Percentiles rank a stretch among this genome's conserved stretches.
Evolutionary conservation across 1,140 invertebrate genomes (phyloP).

Genomic region (Piezodorus guildinii): DNA sequence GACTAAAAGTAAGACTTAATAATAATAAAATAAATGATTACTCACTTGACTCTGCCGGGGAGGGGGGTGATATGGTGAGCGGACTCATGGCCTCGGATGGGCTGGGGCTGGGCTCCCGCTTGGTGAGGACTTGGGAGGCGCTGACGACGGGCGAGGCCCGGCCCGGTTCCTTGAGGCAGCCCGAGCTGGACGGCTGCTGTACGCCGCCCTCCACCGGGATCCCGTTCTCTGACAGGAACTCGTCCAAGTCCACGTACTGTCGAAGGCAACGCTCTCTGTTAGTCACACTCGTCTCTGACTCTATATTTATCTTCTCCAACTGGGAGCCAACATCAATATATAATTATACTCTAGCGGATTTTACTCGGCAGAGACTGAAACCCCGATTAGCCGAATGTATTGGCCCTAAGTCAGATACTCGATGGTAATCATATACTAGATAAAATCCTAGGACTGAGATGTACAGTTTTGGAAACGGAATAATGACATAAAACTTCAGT

Average conservation of each 20-base stretch:
- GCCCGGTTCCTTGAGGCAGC: constrained; percentile 27
- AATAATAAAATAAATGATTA: constrained; percentile 19
- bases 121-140: constrained; percentile 30
- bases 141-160: constrained; percentile 30
- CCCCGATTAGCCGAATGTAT: too few species aligned
- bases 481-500: too few species aligned
- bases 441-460: too few species aligned
- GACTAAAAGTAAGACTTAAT: too few species aligned
- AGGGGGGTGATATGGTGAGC: constrained; percentile 72
- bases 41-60: constrained; percentile 76
- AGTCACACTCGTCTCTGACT: background rate
- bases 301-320: constrained; percentile 1
- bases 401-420: too few species aligned
- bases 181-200: constrained; percentile 37
- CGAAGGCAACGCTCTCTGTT: constrained; percentile 35
- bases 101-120: constrained; percentile 33
- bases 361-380: too few species aligned
- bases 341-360: too few species aligned
- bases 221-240: constrained; percentile 88
- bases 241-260: constrained; percentile 91
- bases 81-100: constrained; percentile 57
- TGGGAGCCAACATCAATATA: background rate
- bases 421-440: too few species aligned
- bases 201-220: constrained; percentile 65
- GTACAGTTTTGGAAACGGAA: too few species aligned